Percentiles rank a stretch among this genome's conserved stretches.
phyloP scores from a whole-genome alignment of 2,888 invertebrate species.

The Napeogenes inachia region DNA sequence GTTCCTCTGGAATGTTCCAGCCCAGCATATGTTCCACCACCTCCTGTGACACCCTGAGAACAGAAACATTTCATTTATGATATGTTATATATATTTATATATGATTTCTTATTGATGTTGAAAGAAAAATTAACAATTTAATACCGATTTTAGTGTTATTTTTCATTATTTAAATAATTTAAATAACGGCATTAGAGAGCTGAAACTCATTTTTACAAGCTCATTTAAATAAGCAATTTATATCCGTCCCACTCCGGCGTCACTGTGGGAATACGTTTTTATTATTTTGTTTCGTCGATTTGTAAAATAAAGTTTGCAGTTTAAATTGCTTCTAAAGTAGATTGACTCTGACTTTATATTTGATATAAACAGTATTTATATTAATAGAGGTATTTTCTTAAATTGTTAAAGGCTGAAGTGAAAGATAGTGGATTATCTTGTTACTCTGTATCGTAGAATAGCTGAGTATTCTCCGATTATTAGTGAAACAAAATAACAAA shows the following conservation, averaged over 20 bases:
- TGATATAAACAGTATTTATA: background rate
- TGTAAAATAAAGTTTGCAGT: slow-evolving; percentile 21
- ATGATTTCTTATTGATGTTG: too few relatives aligned
- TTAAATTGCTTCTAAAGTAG: slow-evolving; percentile 6
- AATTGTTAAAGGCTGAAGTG: too few relatives aligned
- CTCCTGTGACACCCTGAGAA: slow-evolving; percentile 60
- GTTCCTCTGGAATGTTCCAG: slow-evolving; percentile 83
- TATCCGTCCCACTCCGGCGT: slow-evolving; percentile 28
- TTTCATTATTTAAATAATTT: slow-evolving; percentile 18
- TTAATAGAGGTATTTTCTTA: background rate
- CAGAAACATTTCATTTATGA: background rate
- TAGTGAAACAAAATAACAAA: too few relatives aligned
- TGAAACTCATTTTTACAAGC: slow-evolving; percentile 12
- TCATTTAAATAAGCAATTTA: slow-evolving; percentile 32
- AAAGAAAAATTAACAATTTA: too few relatives aligned
- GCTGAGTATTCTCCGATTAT: too few relatives aligned
- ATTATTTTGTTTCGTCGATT: slow-evolving; percentile 24
- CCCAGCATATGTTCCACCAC: slow-evolving; percentile 77
- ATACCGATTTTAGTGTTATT: background rate
- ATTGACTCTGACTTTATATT: background rate
- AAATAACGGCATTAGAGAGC: background rate
- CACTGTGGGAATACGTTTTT: slow-evolving; percentile 23
- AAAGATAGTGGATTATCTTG: too few relatives aligned
- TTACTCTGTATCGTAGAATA: too few relatives aligned
- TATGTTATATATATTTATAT: too few relatives aligned